Percentiles rank a stretch among this genome's conserved stretches.
Conservation (phyloP, 1,140 invertebrate genomes). For the Hyphantria cunea region DNA sequence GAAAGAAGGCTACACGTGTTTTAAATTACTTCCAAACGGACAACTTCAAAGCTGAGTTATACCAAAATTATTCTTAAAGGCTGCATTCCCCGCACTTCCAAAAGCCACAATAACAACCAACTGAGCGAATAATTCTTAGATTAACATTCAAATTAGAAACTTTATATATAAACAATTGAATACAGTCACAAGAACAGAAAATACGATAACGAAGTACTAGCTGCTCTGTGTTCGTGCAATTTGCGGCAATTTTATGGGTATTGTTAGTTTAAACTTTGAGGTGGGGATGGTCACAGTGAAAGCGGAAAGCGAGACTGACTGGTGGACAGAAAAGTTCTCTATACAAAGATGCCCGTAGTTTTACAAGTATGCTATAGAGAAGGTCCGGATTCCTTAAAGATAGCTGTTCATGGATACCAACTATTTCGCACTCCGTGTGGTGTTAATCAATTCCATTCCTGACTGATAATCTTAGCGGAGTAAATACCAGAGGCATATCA, state of each 20-base stretch:
- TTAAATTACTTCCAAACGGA: too few relatives aligned
- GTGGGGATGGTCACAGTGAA: neutral
- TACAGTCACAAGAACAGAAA: neutral
- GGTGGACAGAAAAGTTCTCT: neutral
- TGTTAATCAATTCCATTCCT: too few relatives aligned
- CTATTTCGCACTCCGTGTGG: too few relatives aligned
- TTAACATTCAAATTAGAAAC: constrained; percentile 1
- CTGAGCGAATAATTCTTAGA: neutral
- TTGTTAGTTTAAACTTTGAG: constrained; percentile 11
- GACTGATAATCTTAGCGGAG: too few relatives aligned
- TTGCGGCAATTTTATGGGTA: constrained; percentile 22
- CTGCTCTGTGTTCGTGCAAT: constrained; percentile 17
- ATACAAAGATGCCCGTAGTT: neutral
- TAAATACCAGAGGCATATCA: too few relatives aligned
- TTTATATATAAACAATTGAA: neutral
- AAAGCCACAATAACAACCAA: neutral
- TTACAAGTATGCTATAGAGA: neutral
- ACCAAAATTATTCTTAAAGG: too few relatives aligned
- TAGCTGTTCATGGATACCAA: too few relatives aligned
- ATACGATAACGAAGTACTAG: constrained; percentile 7
- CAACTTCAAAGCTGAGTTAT: too few relatives aligned
- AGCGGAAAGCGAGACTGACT: constrained; percentile 2
- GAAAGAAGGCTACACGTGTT: too few relatives aligned
- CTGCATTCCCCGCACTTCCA: neutral
- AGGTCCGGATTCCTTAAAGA: too few relatives aligned